These are phyloP conservation scores for Ceratosolen fusciceps DNA, from an alignment of 1,140 invertebrate species.

Conservation along the genomic window DNA sequence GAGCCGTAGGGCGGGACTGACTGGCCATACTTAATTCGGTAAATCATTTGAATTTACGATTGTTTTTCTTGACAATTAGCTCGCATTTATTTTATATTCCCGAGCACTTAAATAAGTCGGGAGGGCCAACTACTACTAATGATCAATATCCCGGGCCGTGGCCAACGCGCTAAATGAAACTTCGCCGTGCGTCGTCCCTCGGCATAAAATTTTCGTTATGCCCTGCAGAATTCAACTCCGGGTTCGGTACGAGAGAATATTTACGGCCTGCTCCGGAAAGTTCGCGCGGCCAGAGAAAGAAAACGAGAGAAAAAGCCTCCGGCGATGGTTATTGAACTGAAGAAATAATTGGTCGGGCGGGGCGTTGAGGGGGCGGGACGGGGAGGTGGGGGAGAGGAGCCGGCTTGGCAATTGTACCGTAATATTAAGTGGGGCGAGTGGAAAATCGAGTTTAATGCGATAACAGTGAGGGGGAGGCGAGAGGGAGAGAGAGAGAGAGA, in stretches of 20 bases:
- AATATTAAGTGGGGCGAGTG: not conserved
- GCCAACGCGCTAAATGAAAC: not conserved
- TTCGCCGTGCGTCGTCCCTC: not conserved
- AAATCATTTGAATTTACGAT: not conserved
- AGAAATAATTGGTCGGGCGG: not conserved
- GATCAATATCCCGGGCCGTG: not conserved
- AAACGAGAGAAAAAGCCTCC: not conserved
- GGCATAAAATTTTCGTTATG: not conserved
- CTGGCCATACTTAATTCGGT: not conserved
- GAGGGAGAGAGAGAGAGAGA: too few relatives aligned
- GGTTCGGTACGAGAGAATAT: constrained; percentile 19
- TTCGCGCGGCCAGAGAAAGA: not conserved
- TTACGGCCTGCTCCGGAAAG: not conserved
- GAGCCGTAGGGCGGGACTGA: not conserved
- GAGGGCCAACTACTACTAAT: not conserved
- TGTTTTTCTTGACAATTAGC: not conserved
- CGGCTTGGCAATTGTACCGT: not conserved
- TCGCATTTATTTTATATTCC: not conserved
- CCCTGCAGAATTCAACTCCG: not conserved
- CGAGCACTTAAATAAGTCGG: not conserved
- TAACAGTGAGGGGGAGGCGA: too few relatives aligned
- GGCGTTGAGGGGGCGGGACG: too few relatives aligned
- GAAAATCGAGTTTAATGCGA: constrained; percentile 8
- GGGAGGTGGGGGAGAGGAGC: too few relatives aligned
- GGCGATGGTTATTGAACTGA: constrained; percentile 11